Evolutionary conservation across 2,113 vertebrate genomes (phyloP), one percentile per base, ranked within the genome.

Genomic region (Nettapus auritus): DNA sequence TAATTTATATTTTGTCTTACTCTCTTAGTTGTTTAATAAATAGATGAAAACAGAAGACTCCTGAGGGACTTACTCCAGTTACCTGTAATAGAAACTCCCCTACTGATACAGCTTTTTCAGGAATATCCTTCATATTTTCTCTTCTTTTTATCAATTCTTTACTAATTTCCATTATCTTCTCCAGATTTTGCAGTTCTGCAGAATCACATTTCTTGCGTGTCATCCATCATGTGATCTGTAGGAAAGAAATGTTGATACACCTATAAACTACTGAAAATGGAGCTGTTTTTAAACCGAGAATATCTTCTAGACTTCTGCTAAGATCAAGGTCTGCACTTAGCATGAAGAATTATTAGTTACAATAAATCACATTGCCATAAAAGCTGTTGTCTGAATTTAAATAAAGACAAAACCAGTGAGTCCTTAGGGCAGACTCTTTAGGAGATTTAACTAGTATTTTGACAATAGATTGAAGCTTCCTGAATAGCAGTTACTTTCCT

Each of bases 21-120:
- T 89, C 92, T 94, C 91, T 96, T 91, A 95, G 93, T 95, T 97
- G 96, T 96, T 97, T 97, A 97, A 96, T 96, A 96, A 96, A 97
- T 95, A 96, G 88, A 95, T 95, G 96, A 95, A 97, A 95, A 96
- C 93, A 95, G 95, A 96, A 94, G 95, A 96, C 84, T 95, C 93
- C 96, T 75, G 46, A 87, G 93, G 93, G 95, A 95, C 84, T 90
- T 86, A 89, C 48, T 97, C 77, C 40, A 69, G 91, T 94, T 93
- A 97, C 95, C 94, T 96, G 95, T 94, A 96, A 95, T 88, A 94
- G 88, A 96, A 96, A 95, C 95, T 94, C 82, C 77, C 66, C 92
- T 95, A 96, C 92, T 77, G 93, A 92, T 92, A 82, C 46, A 90
- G 91, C 73, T 80, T 93, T 86, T 90, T 94, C 86, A 93, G 82